Conservation (phyloP, 2,888 invertebrate species). For the Agrilus mali region DNA sequence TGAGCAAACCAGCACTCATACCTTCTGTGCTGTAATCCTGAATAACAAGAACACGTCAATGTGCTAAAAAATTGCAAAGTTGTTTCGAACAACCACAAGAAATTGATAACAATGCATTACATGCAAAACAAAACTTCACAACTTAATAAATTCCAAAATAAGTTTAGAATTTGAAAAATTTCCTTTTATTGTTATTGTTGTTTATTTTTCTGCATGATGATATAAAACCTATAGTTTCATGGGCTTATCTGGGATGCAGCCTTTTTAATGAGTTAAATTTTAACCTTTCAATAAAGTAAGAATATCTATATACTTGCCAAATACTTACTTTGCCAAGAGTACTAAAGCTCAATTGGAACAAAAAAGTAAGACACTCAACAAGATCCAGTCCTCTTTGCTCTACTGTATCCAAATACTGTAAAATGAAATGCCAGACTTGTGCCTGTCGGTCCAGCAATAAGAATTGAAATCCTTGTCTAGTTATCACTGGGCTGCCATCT, state of each 20-base stretch:
- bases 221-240: too few relatives aligned
- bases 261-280: not conserved
- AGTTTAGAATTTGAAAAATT: too few relatives aligned
- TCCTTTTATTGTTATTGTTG: too few relatives aligned
- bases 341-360: conserved; percentile 94
- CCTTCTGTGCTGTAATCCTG: conserved; percentile 93
- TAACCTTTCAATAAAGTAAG: too few relatives aligned
- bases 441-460: conserved; percentile 83
- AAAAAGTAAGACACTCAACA: conserved; percentile 84
- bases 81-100: too few relatives aligned
- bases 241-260: too few relatives aligned
- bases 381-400: conserved; percentile 75
- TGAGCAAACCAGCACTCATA: conserved; percentile 74
- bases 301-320: not conserved
- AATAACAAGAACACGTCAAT: conserved; percentile 15
- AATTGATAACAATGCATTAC: not conserved
- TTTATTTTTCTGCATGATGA: too few relatives aligned
- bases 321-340: conserved; percentile 69
- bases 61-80: not conserved
- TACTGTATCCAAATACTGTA: conserved; percentile 89
- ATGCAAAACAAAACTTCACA: not conserved
- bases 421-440: conserved; percentile 95
- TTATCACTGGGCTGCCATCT: conserved; percentile 77
- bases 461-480: conserved; percentile 94
- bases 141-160: too few relatives aligned